A percentile compares a stretch with the other conserved stretches of the same genome.
Evolutionary conservation across 2,113 vertebrate genomes (phyloP).

Genomic region (Eptesicus fuscus): DNA sequence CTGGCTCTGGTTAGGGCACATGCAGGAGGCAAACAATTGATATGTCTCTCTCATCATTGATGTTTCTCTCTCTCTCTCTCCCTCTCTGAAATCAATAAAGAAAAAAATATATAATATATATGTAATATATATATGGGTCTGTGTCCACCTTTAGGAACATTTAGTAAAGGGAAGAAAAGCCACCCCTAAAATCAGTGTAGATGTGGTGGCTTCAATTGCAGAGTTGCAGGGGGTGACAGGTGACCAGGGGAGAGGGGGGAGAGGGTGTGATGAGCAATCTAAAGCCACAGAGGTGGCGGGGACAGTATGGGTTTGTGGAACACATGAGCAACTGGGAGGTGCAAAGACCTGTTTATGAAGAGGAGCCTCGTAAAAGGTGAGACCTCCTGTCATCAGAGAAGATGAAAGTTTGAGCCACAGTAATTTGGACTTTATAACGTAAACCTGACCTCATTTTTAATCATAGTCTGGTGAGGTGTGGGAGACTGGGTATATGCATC

Average conservation of each 20-base stretch:
- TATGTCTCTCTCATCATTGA: too few relatives aligned
- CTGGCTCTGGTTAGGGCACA: too few relatives aligned
- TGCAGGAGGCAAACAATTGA: too few relatives aligned
- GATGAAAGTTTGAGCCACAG: conserved; percentile 18
- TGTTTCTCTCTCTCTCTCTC: too few relatives aligned
- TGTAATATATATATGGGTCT: neutral
- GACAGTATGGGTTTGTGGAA: neutral
- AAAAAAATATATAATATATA: neutral
- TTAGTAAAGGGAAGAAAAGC: neutral
- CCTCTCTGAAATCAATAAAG: too few relatives aligned
- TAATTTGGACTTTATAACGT: conserved; percentile 22
- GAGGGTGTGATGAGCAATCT: neutral
- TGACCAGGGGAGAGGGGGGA: accelerated
- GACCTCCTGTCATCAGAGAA: conserved; percentile 19
- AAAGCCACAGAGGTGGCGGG: neutral
- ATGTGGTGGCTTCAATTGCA: neutral
- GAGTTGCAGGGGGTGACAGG: neutral
- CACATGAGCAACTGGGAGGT: neutral
- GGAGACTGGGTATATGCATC: neutral
- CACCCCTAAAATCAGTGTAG: neutral
- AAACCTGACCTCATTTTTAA: conserved; percentile 63
- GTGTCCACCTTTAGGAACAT: neutral
- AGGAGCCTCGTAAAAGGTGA: conserved; percentile 43
- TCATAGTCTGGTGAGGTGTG: neutral
- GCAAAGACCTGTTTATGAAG: neutral